Conservation (phyloP, 1,140 invertebrate species). For the Drosophila albomicans region DNA sequence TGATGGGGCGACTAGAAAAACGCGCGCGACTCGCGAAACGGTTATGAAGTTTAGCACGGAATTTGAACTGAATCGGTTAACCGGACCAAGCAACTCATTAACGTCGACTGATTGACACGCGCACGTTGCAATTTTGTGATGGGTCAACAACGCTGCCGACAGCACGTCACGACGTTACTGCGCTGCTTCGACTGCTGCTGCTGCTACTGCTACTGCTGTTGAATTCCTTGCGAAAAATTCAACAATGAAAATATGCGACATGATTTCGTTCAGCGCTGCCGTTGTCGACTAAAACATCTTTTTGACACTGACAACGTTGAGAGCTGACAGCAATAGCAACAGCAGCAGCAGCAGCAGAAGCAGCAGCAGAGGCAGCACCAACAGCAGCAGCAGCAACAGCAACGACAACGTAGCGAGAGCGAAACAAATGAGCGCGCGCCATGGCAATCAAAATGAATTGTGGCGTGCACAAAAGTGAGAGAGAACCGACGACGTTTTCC, state of each 20-base stretch:
- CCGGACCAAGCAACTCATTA: constrained; percentile 40
- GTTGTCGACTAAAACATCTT: constrained; percentile 84
- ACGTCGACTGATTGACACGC: constrained; percentile 53
- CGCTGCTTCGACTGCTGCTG: constrained; percentile 44
- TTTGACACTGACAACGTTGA: constrained; percentile 84
- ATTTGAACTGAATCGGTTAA: constrained; percentile 29
- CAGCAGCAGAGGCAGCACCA: constrained; percentile 28
- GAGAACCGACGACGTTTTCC: constrained; percentile 57
- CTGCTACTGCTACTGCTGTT: constrained; percentile 43
- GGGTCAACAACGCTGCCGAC: constrained; percentile 31
- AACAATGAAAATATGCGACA: constrained; percentile 75
- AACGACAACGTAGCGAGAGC: constrained; percentile 12
- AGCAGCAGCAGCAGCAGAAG: constrained; percentile 17
- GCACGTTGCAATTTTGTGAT: constrained; percentile 25
- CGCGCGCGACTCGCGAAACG: constrained; percentile 41
- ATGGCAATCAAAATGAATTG: constrained; percentile 69
- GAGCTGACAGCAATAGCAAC: constrained; percentile 69
- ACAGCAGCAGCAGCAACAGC: not conserved
- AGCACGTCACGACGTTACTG: constrained; percentile 30
- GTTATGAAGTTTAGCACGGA: constrained; percentile 6
- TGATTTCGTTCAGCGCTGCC: constrained; percentile 78
- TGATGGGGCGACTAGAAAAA: constrained; percentile 37
- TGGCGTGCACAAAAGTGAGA: constrained; percentile 47
- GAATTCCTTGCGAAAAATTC: constrained; percentile 65
- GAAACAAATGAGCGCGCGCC: constrained; percentile 40